Conservation (phyloP, 2,797 vertebrate species). For the Pipistrellus pipistrellus region DNA sequence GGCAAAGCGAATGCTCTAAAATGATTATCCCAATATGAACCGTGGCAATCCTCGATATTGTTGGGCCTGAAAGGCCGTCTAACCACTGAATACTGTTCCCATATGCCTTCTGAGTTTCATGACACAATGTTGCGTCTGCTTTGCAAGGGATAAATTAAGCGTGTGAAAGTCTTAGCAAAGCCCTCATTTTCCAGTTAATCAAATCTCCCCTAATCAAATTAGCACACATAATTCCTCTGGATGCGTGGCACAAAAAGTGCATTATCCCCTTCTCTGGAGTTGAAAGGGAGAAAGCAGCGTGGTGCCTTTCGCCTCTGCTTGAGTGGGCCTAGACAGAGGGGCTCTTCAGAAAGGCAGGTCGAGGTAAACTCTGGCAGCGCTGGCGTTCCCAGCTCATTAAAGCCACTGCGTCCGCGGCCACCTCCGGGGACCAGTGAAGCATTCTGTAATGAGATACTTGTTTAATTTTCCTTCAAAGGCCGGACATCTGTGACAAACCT, state of each 20-base stretch:
- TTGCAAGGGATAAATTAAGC: slow-evolving; percentile 99
- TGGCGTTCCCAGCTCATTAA: slow-evolving; percentile 99
- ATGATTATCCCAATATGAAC: slow-evolving; percentile 99
- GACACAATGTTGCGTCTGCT: slow-evolving; percentile 99
- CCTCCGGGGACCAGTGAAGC: slow-evolving; percentile 99
- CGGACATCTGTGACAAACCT: slow-evolving; percentile 99
- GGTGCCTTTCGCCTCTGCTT: slow-evolving; percentile 98
- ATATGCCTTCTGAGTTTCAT: slow-evolving; percentile 99
- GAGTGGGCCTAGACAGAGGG: slow-evolving; percentile 97
- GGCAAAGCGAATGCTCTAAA: slow-evolving; percentile 98
- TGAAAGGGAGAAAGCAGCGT: slow-evolving; percentile 97
- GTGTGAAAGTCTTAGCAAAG: slow-evolving; percentile 99
- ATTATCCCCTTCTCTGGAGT: slow-evolving; percentile 97
- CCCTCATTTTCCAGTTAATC: slow-evolving; percentile 99
- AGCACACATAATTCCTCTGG: slow-evolving; percentile 99
- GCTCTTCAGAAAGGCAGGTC: slow-evolving; percentile 98
- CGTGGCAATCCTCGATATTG: slow-evolving; percentile 98
- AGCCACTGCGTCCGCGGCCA: slow-evolving; percentile 97
- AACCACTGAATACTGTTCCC: slow-evolving; percentile 98
- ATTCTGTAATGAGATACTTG: slow-evolving; percentile 99
- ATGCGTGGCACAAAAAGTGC: slow-evolving; percentile 98
- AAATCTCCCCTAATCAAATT: slow-evolving; percentile 99
- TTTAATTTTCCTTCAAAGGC: slow-evolving; percentile 99
- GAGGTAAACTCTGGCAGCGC: slow-evolving; percentile 99
- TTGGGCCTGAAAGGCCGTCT: slow-evolving; percentile 98